These are phyloP conservation scores for Myotis lucifugus DNA, from an alignment of 2,113 vertebrate genomes.

Conservation along the genomic window DNA sequence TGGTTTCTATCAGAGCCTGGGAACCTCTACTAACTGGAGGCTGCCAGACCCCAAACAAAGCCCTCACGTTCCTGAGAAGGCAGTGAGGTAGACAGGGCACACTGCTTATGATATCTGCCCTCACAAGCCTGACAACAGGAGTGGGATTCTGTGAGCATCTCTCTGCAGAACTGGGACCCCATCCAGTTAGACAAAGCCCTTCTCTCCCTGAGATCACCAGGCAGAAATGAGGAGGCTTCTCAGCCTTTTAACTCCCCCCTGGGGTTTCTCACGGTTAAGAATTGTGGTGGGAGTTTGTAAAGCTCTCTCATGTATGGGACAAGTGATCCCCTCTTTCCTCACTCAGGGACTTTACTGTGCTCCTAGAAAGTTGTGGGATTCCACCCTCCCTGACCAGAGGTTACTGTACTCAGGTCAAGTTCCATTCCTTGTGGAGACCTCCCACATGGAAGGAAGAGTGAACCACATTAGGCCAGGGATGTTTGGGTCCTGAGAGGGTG, in stretches of 20 bases:
- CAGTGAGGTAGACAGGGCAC: background rate
- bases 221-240: background rate
- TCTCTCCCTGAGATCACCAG: background rate
- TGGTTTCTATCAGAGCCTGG: background rate
- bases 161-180: background rate
- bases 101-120: background rate
- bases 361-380: background rate
- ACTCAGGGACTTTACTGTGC: background rate
- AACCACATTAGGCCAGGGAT: background rate
- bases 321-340: background rate
- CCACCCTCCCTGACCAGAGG: background rate
- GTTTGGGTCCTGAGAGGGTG: background rate
- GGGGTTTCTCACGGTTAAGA: background rate
- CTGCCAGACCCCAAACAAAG: background rate
- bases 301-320: background rate
- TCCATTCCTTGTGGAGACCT: background rate
- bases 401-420: background rate
- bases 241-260: background rate
- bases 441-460: background rate
- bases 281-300: background rate
- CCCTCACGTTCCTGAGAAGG: background rate
- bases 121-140: background rate
- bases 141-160: background rate
- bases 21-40: background rate
- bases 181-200: background rate